phyloP scores from a whole-genome alignment of 23 tunicate genomes.

The Diplosoma virens region DNA sequence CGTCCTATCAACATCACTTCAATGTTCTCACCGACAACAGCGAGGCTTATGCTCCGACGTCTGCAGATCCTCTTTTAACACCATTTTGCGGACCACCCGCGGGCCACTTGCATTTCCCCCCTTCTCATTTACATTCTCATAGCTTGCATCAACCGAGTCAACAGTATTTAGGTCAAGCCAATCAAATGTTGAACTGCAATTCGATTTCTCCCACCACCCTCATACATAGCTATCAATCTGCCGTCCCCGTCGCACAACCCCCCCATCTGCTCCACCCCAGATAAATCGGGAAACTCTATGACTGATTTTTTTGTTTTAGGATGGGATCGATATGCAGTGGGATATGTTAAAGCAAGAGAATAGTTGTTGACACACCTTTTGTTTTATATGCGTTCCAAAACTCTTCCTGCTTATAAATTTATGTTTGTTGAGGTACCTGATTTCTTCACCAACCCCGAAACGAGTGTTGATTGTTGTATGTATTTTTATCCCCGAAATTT shows the following conservation, averaged over 20 bases:
- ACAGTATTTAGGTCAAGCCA: constrained; percentile 35
- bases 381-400: no score
- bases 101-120: constrained; percentile 34
- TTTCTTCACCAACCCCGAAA: no score
- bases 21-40: background rate
- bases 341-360: no score
- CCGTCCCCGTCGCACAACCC: background rate
- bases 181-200: constrained; percentile 32
- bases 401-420: no score
- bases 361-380: no score
- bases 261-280: constrained; percentile 6
- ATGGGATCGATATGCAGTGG: no score
- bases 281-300: no score
- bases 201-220: constrained; percentile 30
- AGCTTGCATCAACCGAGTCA: constrained; percentile 30
- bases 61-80: background rate
- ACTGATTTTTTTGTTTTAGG: no score
- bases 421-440: no score
- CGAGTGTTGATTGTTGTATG: no score
- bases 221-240: background rate
- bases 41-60: background rate
- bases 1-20: background rate
- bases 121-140: constrained; percentile 43
- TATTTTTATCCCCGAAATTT: no score
- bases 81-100: constrained; percentile 22